phyloP scores from a whole-genome alignment of 2,113 vertebrate species.

The Ictidomys tridecemlineatus region DNA sequence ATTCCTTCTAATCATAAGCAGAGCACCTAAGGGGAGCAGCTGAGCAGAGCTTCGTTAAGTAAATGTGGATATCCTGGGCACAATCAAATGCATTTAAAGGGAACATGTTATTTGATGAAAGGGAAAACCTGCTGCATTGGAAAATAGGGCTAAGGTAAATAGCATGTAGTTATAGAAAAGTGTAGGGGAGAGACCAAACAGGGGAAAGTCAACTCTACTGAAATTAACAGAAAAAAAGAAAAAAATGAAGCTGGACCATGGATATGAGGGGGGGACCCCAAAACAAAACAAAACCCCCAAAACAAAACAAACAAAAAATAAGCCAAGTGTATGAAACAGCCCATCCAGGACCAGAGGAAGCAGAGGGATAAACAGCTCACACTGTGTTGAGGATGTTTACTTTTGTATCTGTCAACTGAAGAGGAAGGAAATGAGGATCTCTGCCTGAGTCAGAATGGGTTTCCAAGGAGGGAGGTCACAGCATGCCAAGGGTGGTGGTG shows the following conservation, averaged over 20 bases:
- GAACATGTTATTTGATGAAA: constrained; percentile 65
- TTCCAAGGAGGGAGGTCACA: constrained; percentile 53
- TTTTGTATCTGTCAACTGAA: constrained; percentile 68
- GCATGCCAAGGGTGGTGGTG: neutral
- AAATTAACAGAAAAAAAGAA: constrained; percentile 59
- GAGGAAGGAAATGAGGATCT: constrained; percentile 79
- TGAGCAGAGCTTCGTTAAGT: neutral
- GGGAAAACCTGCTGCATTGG: constrained; percentile 47
- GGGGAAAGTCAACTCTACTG: neutral
- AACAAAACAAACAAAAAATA: no score
- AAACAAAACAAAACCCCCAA: constrained; percentile 21
- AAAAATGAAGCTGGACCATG: neutral
- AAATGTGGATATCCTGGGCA: neutral
- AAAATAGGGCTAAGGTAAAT: constrained; percentile 73
- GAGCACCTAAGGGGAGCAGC: neutral
- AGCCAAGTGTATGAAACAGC: neutral
- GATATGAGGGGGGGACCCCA: neutral
- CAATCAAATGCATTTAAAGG: constrained; percentile 74
- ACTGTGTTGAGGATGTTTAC: constrained; percentile 66
- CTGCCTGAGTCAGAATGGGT: constrained; percentile 72
- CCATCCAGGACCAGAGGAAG: constrained; percentile 72
- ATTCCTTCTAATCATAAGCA: constrained; percentile 38
- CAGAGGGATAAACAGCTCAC: constrained; percentile 68
- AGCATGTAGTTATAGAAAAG: constrained; percentile 65
- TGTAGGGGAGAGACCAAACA: neutral